Evolutionary conservation across 2,113 vertebrate species (phyloP).

Genomic region (Hippopotamus amphibius): DNA sequence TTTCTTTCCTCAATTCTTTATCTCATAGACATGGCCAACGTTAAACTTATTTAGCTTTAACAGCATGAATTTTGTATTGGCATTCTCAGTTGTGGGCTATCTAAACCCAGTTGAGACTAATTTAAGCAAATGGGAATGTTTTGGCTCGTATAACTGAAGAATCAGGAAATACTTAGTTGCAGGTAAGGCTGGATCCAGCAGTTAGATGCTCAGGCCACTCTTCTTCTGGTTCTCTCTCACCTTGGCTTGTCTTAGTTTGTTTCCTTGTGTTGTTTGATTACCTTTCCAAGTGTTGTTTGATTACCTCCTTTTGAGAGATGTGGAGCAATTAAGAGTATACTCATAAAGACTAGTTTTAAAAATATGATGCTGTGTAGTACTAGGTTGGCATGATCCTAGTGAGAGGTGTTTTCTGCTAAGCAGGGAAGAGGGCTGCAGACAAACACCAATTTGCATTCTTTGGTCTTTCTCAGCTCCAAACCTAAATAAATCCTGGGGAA

Average conservation of each 20-base stretch:
- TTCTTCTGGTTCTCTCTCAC: neutral
- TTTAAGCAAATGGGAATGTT: neutral
- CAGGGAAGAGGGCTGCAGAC: neutral
- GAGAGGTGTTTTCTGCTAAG: neutral
- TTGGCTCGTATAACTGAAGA: neutral
- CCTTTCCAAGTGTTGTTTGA: neutral
- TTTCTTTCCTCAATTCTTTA: neutral
- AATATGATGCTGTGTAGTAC: neutral
- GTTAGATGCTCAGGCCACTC: neutral
- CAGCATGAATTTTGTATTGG: neutral
- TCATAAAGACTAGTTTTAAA: neutral
- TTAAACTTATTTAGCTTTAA: neutral
- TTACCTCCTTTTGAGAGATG: neutral
- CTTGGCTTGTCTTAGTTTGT: neutral
- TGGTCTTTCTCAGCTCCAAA: neutral
- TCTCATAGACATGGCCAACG: neutral
- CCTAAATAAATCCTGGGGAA: neutral
- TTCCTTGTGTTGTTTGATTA: neutral
- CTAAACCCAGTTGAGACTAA: neutral
- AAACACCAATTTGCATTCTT: neutral
- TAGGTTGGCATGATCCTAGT: neutral
- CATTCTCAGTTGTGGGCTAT: neutral
- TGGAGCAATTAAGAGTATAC: neutral
- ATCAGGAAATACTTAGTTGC: neutral
- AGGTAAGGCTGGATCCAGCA: neutral